Base-by-base conservation (phyloP, 2,113 vertebrate genomes). In the Atrichornis clamosus region DNA sequence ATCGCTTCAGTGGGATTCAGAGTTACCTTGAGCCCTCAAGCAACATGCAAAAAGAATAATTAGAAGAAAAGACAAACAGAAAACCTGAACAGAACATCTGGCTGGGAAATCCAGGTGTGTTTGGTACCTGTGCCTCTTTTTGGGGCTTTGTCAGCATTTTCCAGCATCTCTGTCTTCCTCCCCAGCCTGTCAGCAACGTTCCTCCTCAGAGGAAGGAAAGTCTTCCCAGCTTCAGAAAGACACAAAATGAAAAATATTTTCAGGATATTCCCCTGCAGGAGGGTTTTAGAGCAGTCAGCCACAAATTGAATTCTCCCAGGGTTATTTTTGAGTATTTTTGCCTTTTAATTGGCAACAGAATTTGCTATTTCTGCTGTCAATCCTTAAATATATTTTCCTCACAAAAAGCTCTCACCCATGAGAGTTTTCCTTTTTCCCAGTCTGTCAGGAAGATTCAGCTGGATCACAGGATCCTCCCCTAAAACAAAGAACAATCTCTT, bases 151-250 rank as follows among this genome's bases (percentile, higher is more conserved):
- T 97, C 96, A 26, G 91, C 5, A 2, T 92, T 94, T 50, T 97
- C 97, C 56, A 98, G 73, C 23, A 84, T 49, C 47, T 98, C 98
- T 28, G 98, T 72, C 88, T 98, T 98, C 96, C 97, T 98, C 13
- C 99, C 99, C 63, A 99, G 98, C 90, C 99, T 99, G 50, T 99
- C 98, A 13, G 98, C 97, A 46, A 99, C 97, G 91, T 97, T 98
- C 49, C 98, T 98, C 67, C 98, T 99, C 35, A 98, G 76, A 1
- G 96, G 92, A 39, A 96, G 50, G 15, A 97, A 97, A 13, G 67
- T 96, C 42, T 96, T 97, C 17, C 64, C 78, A 70, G 68, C 97
- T 82, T 75, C 11, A 79, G 24, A 6, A 6, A 72, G 11, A 67
- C 2, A 79, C 2, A 76, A 79, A 94, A 64, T 2, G 50, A 69